A percentile compares a stretch with the other conserved stretches of the same genome.
These are phyloP conservation scores for Megaceryle maxima DNA, from an alignment of 2,113 vertebrate species.

Conservation along the genomic window DNA sequence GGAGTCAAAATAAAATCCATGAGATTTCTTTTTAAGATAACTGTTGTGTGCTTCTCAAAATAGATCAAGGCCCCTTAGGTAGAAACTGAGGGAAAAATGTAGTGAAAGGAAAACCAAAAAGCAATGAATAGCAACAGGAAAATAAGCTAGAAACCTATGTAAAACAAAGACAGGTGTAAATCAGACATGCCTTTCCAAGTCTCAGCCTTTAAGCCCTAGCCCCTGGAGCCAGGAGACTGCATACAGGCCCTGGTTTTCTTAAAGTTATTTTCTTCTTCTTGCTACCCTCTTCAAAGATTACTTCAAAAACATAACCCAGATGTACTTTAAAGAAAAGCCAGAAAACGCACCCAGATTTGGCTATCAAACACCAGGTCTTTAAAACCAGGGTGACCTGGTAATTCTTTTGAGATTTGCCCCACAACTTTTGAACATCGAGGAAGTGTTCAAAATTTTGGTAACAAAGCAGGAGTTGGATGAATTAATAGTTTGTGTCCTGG, in stretches of 20 bases:
- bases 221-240: not conserved
- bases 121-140: not conserved
- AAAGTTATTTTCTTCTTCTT: not conserved
- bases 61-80: not conserved
- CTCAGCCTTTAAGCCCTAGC: not conserved
- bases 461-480: not conserved
- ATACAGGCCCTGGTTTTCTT: not conserved
- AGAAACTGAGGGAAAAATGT: not conserved
- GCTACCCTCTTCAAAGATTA: not conserved
- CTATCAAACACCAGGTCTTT: not conserved
- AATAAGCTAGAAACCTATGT: not conserved
- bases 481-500: not conserved
- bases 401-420: not conserved
- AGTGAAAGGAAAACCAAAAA: not conserved
- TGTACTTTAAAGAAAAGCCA: not conserved
- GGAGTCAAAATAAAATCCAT: not conserved
- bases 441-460: not conserved
- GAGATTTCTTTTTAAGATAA: not conserved
- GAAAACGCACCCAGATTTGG: not conserved
- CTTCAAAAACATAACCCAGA: not conserved
- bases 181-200: not conserved
- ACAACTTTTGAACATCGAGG: not conserved
- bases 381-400: not conserved
- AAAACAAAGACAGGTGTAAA: slow-evolving; percentile 13
- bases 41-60: not conserved